Percentiles rank a stretch among this genome's conserved stretches.
Conservation (phyloP, 2,888 invertebrate species). For the Sepioteuthis lessoniana region DNA sequence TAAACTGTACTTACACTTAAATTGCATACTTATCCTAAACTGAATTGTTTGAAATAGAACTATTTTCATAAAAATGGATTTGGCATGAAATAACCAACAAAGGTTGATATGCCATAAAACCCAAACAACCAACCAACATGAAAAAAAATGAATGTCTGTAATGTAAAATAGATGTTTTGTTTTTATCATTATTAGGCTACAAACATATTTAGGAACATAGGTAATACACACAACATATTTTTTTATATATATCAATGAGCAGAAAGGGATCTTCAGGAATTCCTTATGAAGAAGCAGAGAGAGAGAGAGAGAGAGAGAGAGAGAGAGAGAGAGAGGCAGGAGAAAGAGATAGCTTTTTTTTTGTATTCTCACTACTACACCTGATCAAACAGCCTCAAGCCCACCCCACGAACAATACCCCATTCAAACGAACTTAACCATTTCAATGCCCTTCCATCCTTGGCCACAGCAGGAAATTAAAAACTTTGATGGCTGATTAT, state of each 20-base stretch:
- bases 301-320: too few species aligned
- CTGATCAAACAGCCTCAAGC: too few species aligned
- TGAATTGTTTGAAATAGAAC: too few species aligned
- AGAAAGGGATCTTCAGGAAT: conserved; percentile 10
- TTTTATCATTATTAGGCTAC: not conserved
- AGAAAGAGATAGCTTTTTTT: not conserved
- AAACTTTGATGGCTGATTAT: not conserved
- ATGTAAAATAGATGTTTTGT: too few species aligned
- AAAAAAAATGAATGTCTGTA: too few species aligned
- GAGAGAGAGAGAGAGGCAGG: not conserved
- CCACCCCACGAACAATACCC: not conserved
- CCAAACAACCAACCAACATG: too few species aligned
- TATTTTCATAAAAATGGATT: too few species aligned
- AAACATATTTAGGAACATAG: not conserved
- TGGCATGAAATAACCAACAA: too few species aligned
- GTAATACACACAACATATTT: not conserved
- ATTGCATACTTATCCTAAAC: too few species aligned
- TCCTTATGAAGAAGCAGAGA: not conserved
- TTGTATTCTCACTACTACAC: not conserved
- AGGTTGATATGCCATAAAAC: too few species aligned
- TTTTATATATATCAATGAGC: not conserved
- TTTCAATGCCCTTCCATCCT: not conserved
- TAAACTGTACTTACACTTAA: too few species aligned
- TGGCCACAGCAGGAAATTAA: conserved; percentile 33
- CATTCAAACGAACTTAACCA: not conserved